Evolutionary conservation across 2,888 invertebrate genomes (phyloP).

Genomic region (Miltochrista miniata): DNA sequence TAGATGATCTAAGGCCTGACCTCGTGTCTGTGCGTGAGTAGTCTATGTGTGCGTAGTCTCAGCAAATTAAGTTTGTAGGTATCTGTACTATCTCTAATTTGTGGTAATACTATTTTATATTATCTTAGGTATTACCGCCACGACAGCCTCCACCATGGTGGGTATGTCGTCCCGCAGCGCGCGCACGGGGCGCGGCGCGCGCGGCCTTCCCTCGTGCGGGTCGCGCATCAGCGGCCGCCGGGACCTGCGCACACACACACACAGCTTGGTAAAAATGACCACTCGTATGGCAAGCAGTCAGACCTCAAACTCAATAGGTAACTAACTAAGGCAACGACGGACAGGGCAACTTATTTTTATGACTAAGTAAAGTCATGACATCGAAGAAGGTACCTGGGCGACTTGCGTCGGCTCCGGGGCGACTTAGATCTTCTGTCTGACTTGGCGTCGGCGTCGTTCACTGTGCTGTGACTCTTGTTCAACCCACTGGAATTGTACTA

Average conservation of each 20-base stretch:
- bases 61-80: too few species aligned
- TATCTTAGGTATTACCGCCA: too few species aligned
- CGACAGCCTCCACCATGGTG: conserved; percentile 65
- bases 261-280: too few species aligned
- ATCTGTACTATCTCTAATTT: too few species aligned
- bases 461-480: not conserved
- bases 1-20: too few species aligned
- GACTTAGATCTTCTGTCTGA: not conserved
- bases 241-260: conserved; percentile 24
- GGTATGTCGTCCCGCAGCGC: conserved; percentile 45
- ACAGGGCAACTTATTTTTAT: not conserved
- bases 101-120: too few species aligned
- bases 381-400: conserved; percentile 5
- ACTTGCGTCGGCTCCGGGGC: not conserved
- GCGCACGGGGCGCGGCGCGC: conserved; percentile 5
- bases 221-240: conserved; percentile 65
- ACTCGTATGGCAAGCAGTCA: too few species aligned
- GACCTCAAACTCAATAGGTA: not conserved
- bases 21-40: too few species aligned
- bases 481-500: not conserved
- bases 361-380: not conserved
- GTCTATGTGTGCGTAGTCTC: too few species aligned
- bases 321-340: too few species aligned
- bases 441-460: not conserved
- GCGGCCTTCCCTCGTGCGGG: conserved; percentile 32